These are phyloP conservation scores for Heliothis subflexa DNA, from an alignment of 1,140 invertebrate genomes.

Conservation along the genomic window DNA sequence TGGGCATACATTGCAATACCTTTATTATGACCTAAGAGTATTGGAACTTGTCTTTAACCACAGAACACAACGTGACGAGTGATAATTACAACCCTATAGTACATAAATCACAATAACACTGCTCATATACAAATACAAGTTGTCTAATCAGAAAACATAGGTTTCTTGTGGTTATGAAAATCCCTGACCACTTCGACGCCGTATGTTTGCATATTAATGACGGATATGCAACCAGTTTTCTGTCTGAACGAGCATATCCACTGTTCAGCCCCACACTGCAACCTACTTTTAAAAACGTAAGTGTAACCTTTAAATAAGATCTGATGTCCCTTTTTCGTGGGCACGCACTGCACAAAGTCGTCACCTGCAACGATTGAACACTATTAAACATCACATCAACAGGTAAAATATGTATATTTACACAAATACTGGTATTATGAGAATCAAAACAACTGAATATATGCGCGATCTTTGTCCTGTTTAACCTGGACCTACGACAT, in stretches of 20 bases:
- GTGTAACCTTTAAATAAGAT: slow-evolving; percentile 81
- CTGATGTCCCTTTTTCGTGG: slow-evolving; percentile 80
- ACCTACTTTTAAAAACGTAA: slow-evolving; percentile 78
- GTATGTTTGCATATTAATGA: slow-evolving; percentile 79
- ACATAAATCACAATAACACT: slow-evolving; percentile 37
- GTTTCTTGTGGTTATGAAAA: slow-evolving; percentile 82
- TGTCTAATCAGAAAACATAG: slow-evolving; percentile 77
- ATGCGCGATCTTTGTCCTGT: background rate
- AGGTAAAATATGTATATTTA: slow-evolving; percentile 18
- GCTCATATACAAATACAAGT: background rate
- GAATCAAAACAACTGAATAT: slow-evolving; percentile 52
- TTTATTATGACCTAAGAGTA: background rate
- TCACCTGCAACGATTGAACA: slow-evolving; percentile 71
- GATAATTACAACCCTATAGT: background rate
- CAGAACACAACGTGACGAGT: too few relatives aligned
- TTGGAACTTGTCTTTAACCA: background rate
- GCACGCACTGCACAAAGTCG: slow-evolving; percentile 79
- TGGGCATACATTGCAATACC: background rate
- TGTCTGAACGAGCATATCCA: slow-evolving; percentile 81
- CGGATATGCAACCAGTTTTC: slow-evolving; percentile 82
- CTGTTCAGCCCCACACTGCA: slow-evolving; percentile 79
- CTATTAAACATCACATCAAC: slow-evolving; percentile 47
- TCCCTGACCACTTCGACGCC: slow-evolving; percentile 80
- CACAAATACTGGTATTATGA: slow-evolving; percentile 23
- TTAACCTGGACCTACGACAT: background rate